These are phyloP conservation scores for Polydrusus tereticollis DNA, from an alignment of 2,888 invertebrate genomes.

Conservation along the genomic window DNA sequence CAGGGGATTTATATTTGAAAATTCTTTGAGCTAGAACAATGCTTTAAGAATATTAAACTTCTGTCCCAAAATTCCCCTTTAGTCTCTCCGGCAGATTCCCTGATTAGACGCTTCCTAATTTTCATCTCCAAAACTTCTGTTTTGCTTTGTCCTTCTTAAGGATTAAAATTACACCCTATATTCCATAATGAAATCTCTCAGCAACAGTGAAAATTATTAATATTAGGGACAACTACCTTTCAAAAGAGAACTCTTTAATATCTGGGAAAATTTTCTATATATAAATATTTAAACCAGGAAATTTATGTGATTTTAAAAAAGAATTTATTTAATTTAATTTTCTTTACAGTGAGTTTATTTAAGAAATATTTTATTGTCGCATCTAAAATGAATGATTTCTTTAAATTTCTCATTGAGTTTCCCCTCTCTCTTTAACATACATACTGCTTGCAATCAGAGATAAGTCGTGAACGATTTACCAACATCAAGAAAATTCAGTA, in stretches of 20 bases:
- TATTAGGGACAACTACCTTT: slow-evolving; percentile 13
- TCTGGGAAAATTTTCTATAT: not conserved
- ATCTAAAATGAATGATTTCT: too few species aligned
- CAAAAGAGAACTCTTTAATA: not conserved
- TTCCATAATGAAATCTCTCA: slow-evolving; percentile 27
- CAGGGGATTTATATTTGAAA: slow-evolving; percentile 29
- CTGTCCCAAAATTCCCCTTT: slow-evolving; percentile 31
- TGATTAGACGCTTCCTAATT: slow-evolving; percentile 42
- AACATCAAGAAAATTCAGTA: too few species aligned
- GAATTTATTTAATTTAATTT: too few species aligned
- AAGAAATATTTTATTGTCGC: too few species aligned
- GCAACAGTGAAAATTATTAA: slow-evolving; percentile 26
- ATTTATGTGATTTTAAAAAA: too few species aligned
- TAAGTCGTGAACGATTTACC: too few species aligned
- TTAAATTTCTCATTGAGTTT: too few species aligned
- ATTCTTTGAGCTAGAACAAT: slow-evolving; percentile 27
- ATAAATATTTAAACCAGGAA: not conserved
- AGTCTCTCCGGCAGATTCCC: slow-evolving; percentile 27
- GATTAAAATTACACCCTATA: slow-evolving; percentile 36
- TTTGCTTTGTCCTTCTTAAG: slow-evolving; percentile 37
- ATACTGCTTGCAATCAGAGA: too few species aligned
- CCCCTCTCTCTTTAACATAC: too few species aligned
- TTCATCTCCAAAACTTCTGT: slow-evolving; percentile 39
- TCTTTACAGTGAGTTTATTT: too few species aligned
- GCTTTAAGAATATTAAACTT: slow-evolving; percentile 37